phyloP scores from a whole-genome alignment of 2,113 vertebrate genomes.

The Nansenia antarctica region DNA sequence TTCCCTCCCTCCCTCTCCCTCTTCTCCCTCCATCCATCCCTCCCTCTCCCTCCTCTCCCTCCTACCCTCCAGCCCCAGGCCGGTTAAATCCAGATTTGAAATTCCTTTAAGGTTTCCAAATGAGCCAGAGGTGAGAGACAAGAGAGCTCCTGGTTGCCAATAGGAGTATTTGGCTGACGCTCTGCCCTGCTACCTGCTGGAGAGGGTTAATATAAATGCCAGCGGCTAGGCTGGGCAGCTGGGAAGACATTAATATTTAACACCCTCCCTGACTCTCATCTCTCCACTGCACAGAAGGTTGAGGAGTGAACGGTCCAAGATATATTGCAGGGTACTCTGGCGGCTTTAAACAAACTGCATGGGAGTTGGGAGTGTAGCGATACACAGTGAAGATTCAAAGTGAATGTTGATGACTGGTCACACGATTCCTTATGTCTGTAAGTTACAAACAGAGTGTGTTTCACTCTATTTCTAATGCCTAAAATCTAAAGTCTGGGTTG shows the following conservation, averaged over 20 bases:
- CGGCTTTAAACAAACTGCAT: conserved; percentile 38
- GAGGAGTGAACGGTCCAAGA: conserved; percentile 67
- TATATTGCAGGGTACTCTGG: conserved; percentile 48
- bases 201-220: conserved; percentile 72
- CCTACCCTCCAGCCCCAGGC: neutral
- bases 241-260: conserved; percentile 75
- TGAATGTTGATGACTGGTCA: conserved; percentile 37
- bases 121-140: conserved; percentile 67
- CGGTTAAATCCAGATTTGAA: conserved; percentile 67
- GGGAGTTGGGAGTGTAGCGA: conserved; percentile 51
- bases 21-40: conserved; percentile 29
- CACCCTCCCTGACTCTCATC: conserved; percentile 66
- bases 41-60: neutral
- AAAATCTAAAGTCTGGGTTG: too few relatives aligned
- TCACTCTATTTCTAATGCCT: too few relatives aligned
- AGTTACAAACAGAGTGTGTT: too few relatives aligned
- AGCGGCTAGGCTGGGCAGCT: conserved; percentile 61
- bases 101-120: conserved; percentile 67
- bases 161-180: conserved; percentile 57
- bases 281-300: conserved; percentile 57
- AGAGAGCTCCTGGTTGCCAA: conserved; percentile 55
- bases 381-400: conserved; percentile 20
- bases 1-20: neutral
- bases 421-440: too few relatives aligned
- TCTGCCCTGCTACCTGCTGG: conserved; percentile 39